These are phyloP conservation scores for Omphaloscelis lunosa DNA, from an alignment of 2,888 invertebrate genomes.

Conservation along the genomic window DNA sequence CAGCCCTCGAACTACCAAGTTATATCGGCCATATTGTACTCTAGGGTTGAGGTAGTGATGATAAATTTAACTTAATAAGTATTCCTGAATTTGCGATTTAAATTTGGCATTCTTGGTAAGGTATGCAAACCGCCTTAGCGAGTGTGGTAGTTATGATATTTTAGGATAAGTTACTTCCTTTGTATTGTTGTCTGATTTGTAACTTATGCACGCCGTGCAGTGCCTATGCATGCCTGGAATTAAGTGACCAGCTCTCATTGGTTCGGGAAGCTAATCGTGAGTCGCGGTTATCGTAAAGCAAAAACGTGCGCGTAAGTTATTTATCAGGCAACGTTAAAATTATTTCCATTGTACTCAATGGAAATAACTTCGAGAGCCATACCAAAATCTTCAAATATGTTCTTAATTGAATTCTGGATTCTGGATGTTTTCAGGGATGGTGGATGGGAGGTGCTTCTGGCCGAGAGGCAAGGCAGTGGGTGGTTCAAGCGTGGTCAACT, in stretches of 20 bases:
- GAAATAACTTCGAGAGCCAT: slow-evolving; percentile 1
- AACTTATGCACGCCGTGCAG: neutral
- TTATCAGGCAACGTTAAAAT: neutral
- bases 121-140: neutral
- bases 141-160: neutral
- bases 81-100: neutral
- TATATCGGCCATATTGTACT: no score
- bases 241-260: neutral
- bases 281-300: neutral
- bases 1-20: no score
- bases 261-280: neutral
- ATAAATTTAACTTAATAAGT: neutral
- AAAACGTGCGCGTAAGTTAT: neutral
- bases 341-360: neutral
- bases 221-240: neutral
- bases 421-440: slow-evolving; percentile 78
- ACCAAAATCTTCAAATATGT: slow-evolving; percentile 16
- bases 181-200: slow-evolving; percentile 9
- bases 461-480: slow-evolving; percentile 89
- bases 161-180: slow-evolving; percentile 1
- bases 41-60: neutral
- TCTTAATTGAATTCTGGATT: slow-evolving; percentile 2
- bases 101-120: neutral
- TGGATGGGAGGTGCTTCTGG: slow-evolving; percentile 84
- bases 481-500: slow-evolving; percentile 89